Conservation (phyloP, 2,888 invertebrate genomes). For the Drymonia ruficornis region DNA sequence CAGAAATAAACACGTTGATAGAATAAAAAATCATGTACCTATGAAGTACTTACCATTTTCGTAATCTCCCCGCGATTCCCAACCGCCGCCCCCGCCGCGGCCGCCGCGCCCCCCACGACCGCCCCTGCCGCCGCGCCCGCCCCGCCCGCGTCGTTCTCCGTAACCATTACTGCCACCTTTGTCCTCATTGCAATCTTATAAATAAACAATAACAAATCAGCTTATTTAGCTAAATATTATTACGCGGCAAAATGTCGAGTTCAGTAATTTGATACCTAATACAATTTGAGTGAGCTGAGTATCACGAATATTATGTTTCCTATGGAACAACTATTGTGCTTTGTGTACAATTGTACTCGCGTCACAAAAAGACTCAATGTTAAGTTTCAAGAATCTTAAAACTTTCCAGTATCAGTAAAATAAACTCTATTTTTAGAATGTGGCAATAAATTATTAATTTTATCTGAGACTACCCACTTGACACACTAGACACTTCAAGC, state of each 20-base stretch:
- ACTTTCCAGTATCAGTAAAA: too few species aligned
- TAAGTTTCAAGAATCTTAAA: too few species aligned
- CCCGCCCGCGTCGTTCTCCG: constrained; percentile 65
- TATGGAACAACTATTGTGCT: neutral
- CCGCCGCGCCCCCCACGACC: constrained; percentile 63
- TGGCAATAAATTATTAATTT: too few species aligned
- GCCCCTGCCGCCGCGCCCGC: constrained; percentile 63
- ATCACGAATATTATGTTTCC: neutral
- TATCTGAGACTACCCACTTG: too few species aligned
- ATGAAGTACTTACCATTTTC: constrained; percentile 43
- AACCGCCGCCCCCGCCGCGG: constrained; percentile 63
- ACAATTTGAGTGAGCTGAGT: neutral
- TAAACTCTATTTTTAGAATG: too few species aligned
- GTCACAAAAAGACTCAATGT: too few species aligned
- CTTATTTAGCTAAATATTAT: neutral
- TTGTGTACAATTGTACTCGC: too few species aligned
- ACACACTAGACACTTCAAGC: too few species aligned
- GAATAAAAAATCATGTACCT: too few species aligned
- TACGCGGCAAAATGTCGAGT: neutral
- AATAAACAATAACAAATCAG: constrained; percentile 11
- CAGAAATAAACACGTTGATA: too few species aligned
- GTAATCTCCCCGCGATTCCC: constrained; percentile 50
- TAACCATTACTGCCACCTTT: constrained; percentile 60
- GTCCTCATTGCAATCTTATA: constrained; percentile 43
- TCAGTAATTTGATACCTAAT: neutral